These are phyloP conservation scores for Pyralis farinalis DNA, from an alignment of 2,888 invertebrate species.

Conservation along the genomic window DNA sequence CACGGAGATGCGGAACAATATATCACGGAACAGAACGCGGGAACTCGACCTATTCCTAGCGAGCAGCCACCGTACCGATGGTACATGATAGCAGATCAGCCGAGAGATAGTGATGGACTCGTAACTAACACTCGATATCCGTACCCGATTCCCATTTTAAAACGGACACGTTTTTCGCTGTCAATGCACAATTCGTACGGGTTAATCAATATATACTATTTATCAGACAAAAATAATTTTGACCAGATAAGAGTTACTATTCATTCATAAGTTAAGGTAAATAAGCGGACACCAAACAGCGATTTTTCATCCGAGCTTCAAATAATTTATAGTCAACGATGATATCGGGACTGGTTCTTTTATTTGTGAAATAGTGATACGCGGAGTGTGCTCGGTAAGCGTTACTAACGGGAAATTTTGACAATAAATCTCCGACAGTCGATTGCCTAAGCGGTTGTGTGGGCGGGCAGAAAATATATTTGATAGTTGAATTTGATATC, in stretches of 20 bases:
- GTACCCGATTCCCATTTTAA: conserved; percentile 28
- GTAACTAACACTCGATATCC: conserved; percentile 46
- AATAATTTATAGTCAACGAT: conserved; percentile 78
- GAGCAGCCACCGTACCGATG: conserved; percentile 73
- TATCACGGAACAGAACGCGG: conserved; percentile 75
- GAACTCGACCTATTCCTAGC: conserved; percentile 78
- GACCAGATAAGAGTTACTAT: conserved; percentile 32
- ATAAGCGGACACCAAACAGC: conserved; percentile 71
- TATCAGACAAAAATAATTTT: conserved; percentile 35
- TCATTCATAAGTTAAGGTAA: conserved; percentile 66
- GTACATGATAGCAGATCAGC: conserved; percentile 68
- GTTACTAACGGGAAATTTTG: conserved; percentile 80
- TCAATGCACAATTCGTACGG: conserved; percentile 8
- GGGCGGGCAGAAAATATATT: conserved; percentile 73
- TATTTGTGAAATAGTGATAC: conserved; percentile 80
- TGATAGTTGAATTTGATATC: conserved; percentile 71
- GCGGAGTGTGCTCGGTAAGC: conserved; percentile 77
- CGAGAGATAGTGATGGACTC: conserved; percentile 52
- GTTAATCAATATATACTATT: conserved; percentile 38
- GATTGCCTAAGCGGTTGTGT: conserved; percentile 79
- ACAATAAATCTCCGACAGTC: conserved; percentile 76
- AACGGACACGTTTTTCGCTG: conserved; percentile 12
- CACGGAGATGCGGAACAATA: conserved; percentile 77
- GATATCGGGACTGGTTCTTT: conserved; percentile 80
- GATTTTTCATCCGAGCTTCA: conserved; percentile 76